A percentile compares a stretch with the other conserved stretches of the same genome.
Conservation (phyloP, 2,113 vertebrate genomes). For the Thamnaconus septentrionalis region DNA sequence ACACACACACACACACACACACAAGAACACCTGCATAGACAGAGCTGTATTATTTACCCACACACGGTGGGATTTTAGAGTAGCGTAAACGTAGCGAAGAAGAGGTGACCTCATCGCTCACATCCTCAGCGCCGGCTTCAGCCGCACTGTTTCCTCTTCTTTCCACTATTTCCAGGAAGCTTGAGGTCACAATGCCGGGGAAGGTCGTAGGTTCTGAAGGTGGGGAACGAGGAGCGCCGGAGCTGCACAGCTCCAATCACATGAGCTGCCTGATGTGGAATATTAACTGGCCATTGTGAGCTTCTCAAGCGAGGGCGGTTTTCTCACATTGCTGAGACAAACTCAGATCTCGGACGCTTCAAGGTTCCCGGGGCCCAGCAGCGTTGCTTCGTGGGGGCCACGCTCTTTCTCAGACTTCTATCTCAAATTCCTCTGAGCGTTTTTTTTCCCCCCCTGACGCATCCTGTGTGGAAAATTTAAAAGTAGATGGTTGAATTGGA, state of each 20-base stretch:
- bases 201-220: slow-evolving; percentile 38
- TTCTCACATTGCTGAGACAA: slow-evolving; percentile 17
- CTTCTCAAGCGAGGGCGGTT: neutral
- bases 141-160: slow-evolving; percentile 39
- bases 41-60: neutral
- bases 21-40: neutral
- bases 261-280: slow-evolving; percentile 4
- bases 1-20: slow-evolving; percentile 1
- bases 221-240: slow-evolving; percentile 10
- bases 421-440: slow-evolving; percentile 7
- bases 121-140: slow-evolving; percentile 16
- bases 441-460: slow-evolving; percentile 5
- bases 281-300: neutral
- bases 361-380: neutral
- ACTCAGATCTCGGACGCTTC: neutral
- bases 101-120: slow-evolving; percentile 17
- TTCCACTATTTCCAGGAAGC: slow-evolving; percentile 22
- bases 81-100: slow-evolving; percentile 19
- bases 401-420: no score
- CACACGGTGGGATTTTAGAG: slow-evolving; percentile 6
- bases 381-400: no score
- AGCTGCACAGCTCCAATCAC: slow-evolving; percentile 27
- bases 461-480: slow-evolving; percentile 54
- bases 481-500: slow-evolving; percentile 44
- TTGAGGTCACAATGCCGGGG: slow-evolving; percentile 28